Evolutionary conservation across 2,888 invertebrate species (phyloP), one percentile per base, ranked within the genome.

Genomic region (Dione juno): DNA sequence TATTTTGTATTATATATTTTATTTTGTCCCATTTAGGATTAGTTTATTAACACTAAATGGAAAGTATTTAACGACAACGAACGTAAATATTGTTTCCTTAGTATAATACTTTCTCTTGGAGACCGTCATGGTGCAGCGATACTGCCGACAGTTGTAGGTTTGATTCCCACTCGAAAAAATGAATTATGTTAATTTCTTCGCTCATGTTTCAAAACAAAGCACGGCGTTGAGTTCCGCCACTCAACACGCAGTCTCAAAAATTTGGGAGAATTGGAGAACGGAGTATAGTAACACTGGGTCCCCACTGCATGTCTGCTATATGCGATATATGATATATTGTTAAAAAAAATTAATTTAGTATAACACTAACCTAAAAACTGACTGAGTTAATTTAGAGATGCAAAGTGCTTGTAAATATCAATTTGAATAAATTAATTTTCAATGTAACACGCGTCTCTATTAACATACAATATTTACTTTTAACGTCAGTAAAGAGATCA

Each of bases 401-500:
- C 10, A 54, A 37, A 54, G 54, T 37, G 54, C 54, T 37, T 54
- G 54, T 54, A 37, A 37, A 54, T 54, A 54, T 37, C n/a, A 35
- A 54, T 54, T 37, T 54, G n/a, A 54, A 54, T n/a, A 54, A 37
- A 37, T 37, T 54, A 11, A 53, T 28, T 53, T 53, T 28, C 21
- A 53, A 28, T 28, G 21, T 53, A 53, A 53, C 52, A 21, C 14
- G 52, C 21, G 52, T 53, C 14, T 52, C 13, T 1, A 35, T 35
- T 16, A 57, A 37, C 13, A 40, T 14, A 53, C 52, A 37, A 35
- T 43, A 59, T 59, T 59, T 59, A 59, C 21, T n/a, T 59, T 41
- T 43, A 19, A 43, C n/a, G 59, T 59, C 43, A 21, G 41, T 43
- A 43, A 59, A 59, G 43, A 59, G n/a, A 59, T 59, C 59, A 43